phyloP scores from a whole-genome alignment of 2,113 vertebrate genomes.

The Hyaena hyaena region DNA sequence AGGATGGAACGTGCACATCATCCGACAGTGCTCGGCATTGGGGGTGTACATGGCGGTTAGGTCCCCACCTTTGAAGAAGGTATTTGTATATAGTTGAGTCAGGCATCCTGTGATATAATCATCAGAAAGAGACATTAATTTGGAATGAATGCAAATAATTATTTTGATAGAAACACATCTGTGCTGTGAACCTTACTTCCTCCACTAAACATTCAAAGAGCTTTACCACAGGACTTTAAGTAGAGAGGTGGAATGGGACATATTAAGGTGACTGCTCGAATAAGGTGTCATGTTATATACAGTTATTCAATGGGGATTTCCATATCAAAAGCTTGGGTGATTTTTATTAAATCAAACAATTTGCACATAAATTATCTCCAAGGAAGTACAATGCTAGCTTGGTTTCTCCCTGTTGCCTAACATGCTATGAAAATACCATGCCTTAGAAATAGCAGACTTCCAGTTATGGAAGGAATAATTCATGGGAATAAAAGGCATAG shows the following conservation, averaged over 20 bases:
- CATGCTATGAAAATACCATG: not conserved
- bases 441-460: not conserved
- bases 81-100: conserved; percentile 78
- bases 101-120: conserved; percentile 78
- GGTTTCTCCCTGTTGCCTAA: not conserved
- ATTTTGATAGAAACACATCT: not conserved
- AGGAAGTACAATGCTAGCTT: not conserved
- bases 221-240: not conserved
- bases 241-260: not conserved
- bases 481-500: not conserved
- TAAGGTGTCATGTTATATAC: not conserved
- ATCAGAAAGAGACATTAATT: not conserved
- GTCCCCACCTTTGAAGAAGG: conserved; percentile 86
- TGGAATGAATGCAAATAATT: not conserved
- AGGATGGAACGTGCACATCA: conserved; percentile 87
- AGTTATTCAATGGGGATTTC: not conserved
- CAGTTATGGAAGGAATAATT: not conserved
- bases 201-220: not conserved
- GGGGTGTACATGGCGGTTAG: conserved; percentile 77
- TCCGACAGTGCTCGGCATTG: conserved; percentile 80
- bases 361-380: not conserved
- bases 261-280: not conserved
- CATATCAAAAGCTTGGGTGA: not conserved
- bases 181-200: not conserved
- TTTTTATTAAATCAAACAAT: not conserved